A percentile compares a stretch with the other conserved stretches of the same genome.
Evolutionary conservation across 2,113 vertebrate genomes (phyloP).

Genomic region (Dinomys branickii): DNA sequence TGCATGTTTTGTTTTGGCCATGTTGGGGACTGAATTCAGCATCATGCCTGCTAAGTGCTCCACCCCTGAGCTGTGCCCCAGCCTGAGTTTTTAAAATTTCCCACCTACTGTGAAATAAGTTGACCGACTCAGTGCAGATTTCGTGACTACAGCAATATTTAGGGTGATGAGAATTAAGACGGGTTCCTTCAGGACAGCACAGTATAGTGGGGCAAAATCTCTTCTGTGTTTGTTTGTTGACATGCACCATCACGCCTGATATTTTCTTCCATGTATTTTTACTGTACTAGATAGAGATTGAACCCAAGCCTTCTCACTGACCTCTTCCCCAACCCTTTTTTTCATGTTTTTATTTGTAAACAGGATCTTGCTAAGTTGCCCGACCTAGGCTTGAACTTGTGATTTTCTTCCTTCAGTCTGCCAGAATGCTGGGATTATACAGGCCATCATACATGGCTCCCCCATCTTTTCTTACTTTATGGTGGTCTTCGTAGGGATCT

Average conservation of each 20-base stretch:
- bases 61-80: background rate
- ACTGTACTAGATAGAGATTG: background rate
- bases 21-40: background rate
- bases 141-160: constrained; percentile 22
- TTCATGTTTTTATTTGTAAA: background rate
- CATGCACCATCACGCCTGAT: background rate
- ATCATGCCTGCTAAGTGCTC: background rate
- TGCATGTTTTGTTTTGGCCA: background rate
- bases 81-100: background rate
- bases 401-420: background rate
- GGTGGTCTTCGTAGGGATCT: background rate
- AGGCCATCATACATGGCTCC: background rate
- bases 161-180: constrained; percentile 10
- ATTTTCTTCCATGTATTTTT: background rate
- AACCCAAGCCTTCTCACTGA: background rate
- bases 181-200: background rate
- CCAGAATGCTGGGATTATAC: background rate
- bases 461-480: background rate
- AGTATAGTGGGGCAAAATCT: background rate
- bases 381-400: background rate
- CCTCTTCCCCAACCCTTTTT: background rate
- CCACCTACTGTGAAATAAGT: background rate
- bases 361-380: background rate
- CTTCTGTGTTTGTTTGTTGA: background rate
- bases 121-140: background rate